Conservation (phyloP, 2,888 invertebrate genomes). For the Fragum fragum region DNA sequence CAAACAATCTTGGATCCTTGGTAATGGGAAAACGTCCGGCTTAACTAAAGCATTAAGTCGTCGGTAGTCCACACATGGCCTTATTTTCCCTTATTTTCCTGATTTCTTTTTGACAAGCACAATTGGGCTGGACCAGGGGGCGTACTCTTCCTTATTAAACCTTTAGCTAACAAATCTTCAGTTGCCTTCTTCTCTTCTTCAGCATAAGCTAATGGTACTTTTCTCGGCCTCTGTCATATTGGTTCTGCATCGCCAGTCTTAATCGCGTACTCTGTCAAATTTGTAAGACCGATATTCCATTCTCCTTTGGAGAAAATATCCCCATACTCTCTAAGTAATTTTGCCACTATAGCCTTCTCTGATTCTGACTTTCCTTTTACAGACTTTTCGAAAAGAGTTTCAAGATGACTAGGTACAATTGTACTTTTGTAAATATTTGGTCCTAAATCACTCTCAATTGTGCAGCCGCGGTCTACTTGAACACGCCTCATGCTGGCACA, state of each 20-base stretch:
- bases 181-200: slow-evolving; percentile 45
- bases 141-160: too few species aligned
- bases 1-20: slow-evolving; percentile 41
- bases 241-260: slow-evolving; percentile 54
- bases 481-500: slow-evolving; percentile 14
- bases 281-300: too few species aligned
- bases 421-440: neutral
- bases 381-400: neutral
- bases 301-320: too few species aligned
- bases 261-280: slow-evolving; percentile 53
- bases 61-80: slow-evolving; percentile 45
- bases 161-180: slow-evolving; percentile 33
- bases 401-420: slow-evolving; percentile 2
- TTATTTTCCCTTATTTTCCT: slow-evolving; percentile 26
- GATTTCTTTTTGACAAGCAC: too few species aligned
- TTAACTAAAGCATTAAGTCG: slow-evolving; percentile 31
- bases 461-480: neutral
- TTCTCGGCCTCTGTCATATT: slow-evolving; percentile 57
- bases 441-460: neutral
- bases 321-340: slow-evolving; percentile 37
- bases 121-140: slow-evolving; percentile 41
- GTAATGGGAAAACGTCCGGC: too few species aligned
- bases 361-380: too few species aligned
- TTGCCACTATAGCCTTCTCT: neutral
- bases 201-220: too few species aligned